Evolutionary conservation across 2,888 invertebrate genomes (phyloP), one percentile per base, ranked within the genome.

Genomic region (Yponomeuta evonymella): DNA sequence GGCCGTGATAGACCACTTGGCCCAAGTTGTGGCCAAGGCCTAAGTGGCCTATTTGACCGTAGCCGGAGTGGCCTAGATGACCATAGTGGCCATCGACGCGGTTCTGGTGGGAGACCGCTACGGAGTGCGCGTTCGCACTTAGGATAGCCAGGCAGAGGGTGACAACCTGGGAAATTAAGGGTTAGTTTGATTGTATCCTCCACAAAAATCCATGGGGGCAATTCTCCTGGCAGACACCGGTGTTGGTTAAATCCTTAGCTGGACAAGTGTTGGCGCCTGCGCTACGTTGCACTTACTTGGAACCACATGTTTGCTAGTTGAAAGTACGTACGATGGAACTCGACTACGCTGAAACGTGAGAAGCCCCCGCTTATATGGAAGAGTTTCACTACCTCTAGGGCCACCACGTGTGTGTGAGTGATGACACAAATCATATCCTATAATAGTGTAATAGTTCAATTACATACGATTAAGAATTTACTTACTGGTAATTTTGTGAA

Each of bases 31-130:
- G 51, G 51, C 51, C 51, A 5, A 4, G 51, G 11, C 71, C 65
- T 65, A 43, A 72, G 9, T 48, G 3, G n/a, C 72, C 67, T 58
- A 33, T 71, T 11, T 69, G 67, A 30, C 70, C 68, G 10, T 66
- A 71, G 68, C 36, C 36, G 36, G 36, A 2, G 9, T 48, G 1
- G 15, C 70, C 67, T 58, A 33, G 72, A 23, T 69, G 67, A 30
- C 70, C 68, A 9, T 64, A 70, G 69, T 12, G 71, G 29, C 67
- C 69, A 48, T 71, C 72, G 10, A 70, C 12, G 62, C 87, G 82
- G 30, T 79, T 78, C 71, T 80, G 80, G 71, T 85, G 81, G 3
- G 87, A 87, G 36, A 82, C 81, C 30, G 86, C 84, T n/a, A 73
- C 73, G 62, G 80, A 77, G 73, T 82, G 78, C 72, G 84, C 82